Evolutionary conservation across 2,797 vertebrate species (phyloP), one percentile per base, ranked within the genome.

Genomic region (Apogon hyalosoma): DNA sequence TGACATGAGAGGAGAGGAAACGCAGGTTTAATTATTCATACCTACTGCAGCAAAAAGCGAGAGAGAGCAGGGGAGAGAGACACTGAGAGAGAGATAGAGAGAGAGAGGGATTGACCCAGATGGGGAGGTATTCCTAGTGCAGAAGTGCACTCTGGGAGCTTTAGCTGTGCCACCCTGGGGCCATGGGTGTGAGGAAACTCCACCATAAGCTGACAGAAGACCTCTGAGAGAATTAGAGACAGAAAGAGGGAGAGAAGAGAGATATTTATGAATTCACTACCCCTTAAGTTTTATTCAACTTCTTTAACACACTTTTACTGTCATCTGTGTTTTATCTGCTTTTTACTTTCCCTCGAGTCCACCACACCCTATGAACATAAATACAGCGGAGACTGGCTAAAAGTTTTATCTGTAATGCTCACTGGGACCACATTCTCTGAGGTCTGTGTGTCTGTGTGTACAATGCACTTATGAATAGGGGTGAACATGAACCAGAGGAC

Each of bases 1-100:
- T 86, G 84, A 87, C 84, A 88, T 82, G 88, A 86, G 82, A 87
- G 73, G 69, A 85, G 83, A 89, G 74, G 86, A 92, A 93, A 90
- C 62, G 82, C 81, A 84, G 79, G 69, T 92, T 93, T 91, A 93
- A 93, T 93, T 93, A 93, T 93, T 94, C 88, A 93, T 86, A 87
- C 78, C 82, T 83, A 84, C 86, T 89, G 90, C 87, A 87, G 88
- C 71, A 86, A 77, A 84, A 70, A 46, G 67, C 66, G 61, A 63
- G 70, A 68, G 59, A 6, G 19, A 67, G 67, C 1, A 41, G 79
- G 15, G 13, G 63, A 53, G 47, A 33, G 56, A 68, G 41, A 72
- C 31, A 64, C 36, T 0, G 3, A 68, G 53, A 72, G 38, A 45
- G 47, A 56, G 48, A 36, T 10, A 75, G 46, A 61, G 39, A 47